phyloP scores from a whole-genome alignment of 1,140 invertebrate genomes.

The Asobara japonica region DNA sequence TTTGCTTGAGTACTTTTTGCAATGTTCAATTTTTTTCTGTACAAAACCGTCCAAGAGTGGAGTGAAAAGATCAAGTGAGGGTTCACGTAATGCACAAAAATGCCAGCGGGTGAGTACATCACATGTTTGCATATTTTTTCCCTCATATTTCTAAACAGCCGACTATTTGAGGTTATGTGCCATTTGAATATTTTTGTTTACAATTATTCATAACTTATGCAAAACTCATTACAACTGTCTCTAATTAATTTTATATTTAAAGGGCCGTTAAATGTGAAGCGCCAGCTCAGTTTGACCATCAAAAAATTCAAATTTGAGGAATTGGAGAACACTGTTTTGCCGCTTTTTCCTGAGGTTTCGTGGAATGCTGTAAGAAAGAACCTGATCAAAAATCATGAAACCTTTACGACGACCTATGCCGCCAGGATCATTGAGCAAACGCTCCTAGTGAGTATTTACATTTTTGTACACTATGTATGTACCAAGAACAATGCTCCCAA shows the following conservation, averaged over 20 bases:
- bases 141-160: not conserved
- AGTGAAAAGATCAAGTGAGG: no score
- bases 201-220: not conserved
- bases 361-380: slow-evolving; percentile 45
- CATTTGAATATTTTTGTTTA: not conserved
- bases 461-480: not conserved
- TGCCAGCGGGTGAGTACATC: not conserved
- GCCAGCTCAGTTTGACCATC: slow-evolving; percentile 33
- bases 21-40: no score
- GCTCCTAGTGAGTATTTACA: slow-evolving; percentile 43
- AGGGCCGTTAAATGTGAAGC: slow-evolving; percentile 18
- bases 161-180: not conserved
- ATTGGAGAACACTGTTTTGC: slow-evolving; percentile 47
- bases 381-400: slow-evolving; percentile 47
- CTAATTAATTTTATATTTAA: not conserved
- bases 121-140: not conserved
- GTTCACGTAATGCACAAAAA: not conserved
- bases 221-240: no score
- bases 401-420: slow-evolving; percentile 42
- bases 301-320: slow-evolving; percentile 57
- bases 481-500: not conserved
- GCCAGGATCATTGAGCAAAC: slow-evolving; percentile 37
- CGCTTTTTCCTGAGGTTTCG: slow-evolving; percentile 52
- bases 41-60: no score
- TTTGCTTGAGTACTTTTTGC: no score